These are phyloP conservation scores for Bembecia ichneumoniformis DNA, from an alignment of 2,888 invertebrate species.

Conservation along the genomic window DNA sequence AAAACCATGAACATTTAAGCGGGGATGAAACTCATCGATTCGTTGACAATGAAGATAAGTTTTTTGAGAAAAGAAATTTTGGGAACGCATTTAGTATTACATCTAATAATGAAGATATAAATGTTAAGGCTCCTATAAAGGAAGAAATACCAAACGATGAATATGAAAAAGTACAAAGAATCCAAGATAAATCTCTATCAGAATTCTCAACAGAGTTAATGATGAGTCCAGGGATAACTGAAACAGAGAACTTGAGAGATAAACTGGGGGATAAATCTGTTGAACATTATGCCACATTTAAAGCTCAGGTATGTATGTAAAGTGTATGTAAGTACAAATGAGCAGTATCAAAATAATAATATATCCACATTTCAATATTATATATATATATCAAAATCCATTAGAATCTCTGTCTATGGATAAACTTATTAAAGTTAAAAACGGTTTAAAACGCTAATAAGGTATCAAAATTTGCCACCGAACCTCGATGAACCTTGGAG, in stretches of 20 bases:
- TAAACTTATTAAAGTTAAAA: no score
- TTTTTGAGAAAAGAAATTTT: background rate
- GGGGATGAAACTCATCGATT: background rate
- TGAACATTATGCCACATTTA: slow-evolving; percentile 11
- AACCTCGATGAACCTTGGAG: no score
- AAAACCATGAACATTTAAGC: background rate
- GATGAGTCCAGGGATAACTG: slow-evolving; percentile 4
- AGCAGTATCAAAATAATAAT: no score
- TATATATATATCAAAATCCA: no score
- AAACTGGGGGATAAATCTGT: slow-evolving; percentile 11
- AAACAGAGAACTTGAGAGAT: slow-evolving; percentile 7
- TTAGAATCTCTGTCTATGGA: no score
- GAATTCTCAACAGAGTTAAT: slow-evolving; percentile 41
- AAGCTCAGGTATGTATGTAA: slow-evolving; percentile 23
- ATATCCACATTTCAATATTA: no score
- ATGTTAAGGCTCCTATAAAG: background rate
- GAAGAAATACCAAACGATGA: background rate
- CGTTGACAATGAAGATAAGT: background rate
- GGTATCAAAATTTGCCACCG: no score
- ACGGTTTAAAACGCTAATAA: no score
- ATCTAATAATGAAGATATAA: background rate
- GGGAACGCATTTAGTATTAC: background rate
- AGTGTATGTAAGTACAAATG: no score
- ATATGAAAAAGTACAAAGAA: slow-evolving; percentile 2
- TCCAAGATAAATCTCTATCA: slow-evolving; percentile 39